Conservation (phyloP, 2,797 vertebrate species). For the Spheniscus humboldti region DNA sequence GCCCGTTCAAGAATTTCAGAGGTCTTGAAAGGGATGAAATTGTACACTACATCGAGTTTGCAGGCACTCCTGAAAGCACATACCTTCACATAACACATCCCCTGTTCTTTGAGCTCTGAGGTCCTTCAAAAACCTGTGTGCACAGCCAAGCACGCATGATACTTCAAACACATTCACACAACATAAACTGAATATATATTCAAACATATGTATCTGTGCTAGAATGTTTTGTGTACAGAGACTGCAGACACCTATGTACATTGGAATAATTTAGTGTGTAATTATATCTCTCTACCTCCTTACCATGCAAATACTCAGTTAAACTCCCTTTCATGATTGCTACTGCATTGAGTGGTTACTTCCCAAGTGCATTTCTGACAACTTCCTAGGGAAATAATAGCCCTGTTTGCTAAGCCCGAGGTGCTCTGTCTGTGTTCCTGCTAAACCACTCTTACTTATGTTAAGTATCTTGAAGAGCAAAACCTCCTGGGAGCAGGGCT, state of each 20-base stretch:
- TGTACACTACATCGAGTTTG: not conserved
- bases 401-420: not conserved
- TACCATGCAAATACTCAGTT: not conserved
- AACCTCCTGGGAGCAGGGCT: not conserved
- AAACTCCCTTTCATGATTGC: not conserved
- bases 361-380: not conserved
- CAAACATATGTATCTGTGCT: not conserved
- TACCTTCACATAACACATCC: not conserved
- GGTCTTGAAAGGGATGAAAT: not conserved
- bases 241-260: not conserved
- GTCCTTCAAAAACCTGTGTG: not conserved
- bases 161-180: not conserved
- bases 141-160: not conserved
- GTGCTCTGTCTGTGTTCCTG: not conserved
- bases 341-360: not conserved
- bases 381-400: not conserved
- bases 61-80: not conserved
- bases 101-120: not conserved
- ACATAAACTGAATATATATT: not conserved
- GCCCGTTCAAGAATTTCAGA: not conserved
- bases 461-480: not conserved
- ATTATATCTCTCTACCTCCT: not conserved
- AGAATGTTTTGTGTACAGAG: not conserved
- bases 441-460: not conserved
- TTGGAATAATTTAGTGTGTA: not conserved